Evolutionary conservation across 2,888 invertebrate genomes (phyloP), one percentile per base, ranked within the genome.

Genomic region (Dynastes hyllus): DNA sequence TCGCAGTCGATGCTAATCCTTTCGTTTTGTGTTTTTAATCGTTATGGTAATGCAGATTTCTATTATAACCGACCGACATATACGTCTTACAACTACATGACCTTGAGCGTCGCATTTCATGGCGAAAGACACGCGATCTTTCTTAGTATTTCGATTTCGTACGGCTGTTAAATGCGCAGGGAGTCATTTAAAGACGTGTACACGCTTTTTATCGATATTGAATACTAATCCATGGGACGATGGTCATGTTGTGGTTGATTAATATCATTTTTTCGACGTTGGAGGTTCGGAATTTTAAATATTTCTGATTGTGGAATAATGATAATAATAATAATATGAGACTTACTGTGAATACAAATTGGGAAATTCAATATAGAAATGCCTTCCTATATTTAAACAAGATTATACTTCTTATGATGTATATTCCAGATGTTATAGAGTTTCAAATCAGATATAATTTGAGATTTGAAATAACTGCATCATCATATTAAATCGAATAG

Each of bases 71-170:
- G 11, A 45, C 9, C 8, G 27, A 22, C 37, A 37, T 37, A 37
- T 37, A 5, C 5, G 32, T 37, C 4, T 3, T 5, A 32, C 32
- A 32, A 32, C n/a, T 6, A 58, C 32, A 55, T 55, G 22, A 71
- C 37, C 37, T 50, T 53, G 55, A 16, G 32, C 32, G n/a, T 37
- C 29, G n/a, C n/a, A 29, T 58, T 55, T 53, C 16, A 58, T 32
- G 22, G 55, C 37, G 55, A 32, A 53, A 13, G 58, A 22, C 37
- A 61, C 61, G 73, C 37, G 16, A 73, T 58, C 22, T 61, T 73
- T 37, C 55, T 75, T 61, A 75, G 45, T 75, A 75, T 61, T 75
- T 61, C 50, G 27, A 61, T 45, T 45, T 45, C 61, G 73, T 75
- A 61, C 45, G 6, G n/a, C 37, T 40, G 61, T 75, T 50, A 69